These are phyloP conservation scores for Aegithalos caudatus DNA, from an alignment of 2,113 vertebrate species.

Conservation along the genomic window DNA sequence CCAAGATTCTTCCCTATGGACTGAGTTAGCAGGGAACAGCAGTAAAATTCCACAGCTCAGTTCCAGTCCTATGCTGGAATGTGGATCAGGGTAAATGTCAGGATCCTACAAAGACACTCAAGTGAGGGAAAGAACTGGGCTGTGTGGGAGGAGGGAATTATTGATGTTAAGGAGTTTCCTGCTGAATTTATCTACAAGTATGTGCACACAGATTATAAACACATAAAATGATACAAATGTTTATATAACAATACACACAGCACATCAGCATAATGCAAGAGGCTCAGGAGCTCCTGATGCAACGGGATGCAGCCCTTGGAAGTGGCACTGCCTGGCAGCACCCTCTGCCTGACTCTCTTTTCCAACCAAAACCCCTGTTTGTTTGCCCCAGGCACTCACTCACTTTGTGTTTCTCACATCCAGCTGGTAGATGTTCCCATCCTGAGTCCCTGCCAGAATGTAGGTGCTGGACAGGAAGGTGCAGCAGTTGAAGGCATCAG, in stretches of 20 bases:
- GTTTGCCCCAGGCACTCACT: not conserved
- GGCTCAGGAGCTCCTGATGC: accelerated
- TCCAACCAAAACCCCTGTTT: not conserved
- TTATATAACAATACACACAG: not conserved
- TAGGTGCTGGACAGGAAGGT: conserved; percentile 75
- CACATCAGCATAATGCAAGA: not conserved
- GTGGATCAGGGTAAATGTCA: too few relatives aligned
- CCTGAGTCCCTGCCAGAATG: conserved; percentile 76
- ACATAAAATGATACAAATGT: not conserved
- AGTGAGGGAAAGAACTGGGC: not conserved
- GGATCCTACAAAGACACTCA: not conserved
- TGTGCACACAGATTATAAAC: too few relatives aligned
- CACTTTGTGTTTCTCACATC: conserved; percentile 77
- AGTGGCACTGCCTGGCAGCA: not conserved
- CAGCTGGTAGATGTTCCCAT: conserved; percentile 80
- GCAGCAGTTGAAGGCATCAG: conserved; percentile 81
- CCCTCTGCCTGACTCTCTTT: not conserved
- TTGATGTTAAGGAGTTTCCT: not conserved
- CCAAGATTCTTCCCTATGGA: not conserved
- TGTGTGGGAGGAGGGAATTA: not conserved
- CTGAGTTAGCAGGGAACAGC: not conserved
- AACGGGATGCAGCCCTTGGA: accelerated
- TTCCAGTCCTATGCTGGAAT: not conserved
- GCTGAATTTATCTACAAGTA: accelerated
- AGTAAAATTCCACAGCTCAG: not conserved